Evolutionary conservation across 2,113 vertebrate genomes (phyloP).

Genomic region (Podarcis muralis): DNA sequence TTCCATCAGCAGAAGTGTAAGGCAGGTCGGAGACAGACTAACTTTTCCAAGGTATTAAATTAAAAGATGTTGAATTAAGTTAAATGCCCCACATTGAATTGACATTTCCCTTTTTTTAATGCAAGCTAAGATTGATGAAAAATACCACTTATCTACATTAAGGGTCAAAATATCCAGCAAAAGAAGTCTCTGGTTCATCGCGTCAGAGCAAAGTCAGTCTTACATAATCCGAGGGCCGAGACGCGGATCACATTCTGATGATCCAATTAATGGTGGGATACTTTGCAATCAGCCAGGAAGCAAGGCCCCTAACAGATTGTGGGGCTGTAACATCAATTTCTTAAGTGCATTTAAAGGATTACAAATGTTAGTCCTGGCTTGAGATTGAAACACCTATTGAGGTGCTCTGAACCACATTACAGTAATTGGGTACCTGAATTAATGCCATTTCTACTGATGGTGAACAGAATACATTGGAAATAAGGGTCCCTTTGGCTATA

Average conservation of each 20-base stretch:
- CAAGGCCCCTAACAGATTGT: slow-evolving; percentile 91
- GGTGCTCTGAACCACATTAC: slow-evolving; percentile 87
- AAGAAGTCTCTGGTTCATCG: slow-evolving; percentile 81
- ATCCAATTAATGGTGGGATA: slow-evolving; percentile 96
- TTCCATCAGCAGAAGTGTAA: slow-evolving; percentile 77
- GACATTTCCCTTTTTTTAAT: slow-evolving; percentile 84
- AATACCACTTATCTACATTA: slow-evolving; percentile 99
- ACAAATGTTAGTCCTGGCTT: slow-evolving; percentile 88
- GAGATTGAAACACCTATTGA: slow-evolving; percentile 84
- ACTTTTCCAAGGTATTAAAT: slow-evolving; percentile 85
- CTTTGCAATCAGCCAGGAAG: slow-evolving; percentile 88
- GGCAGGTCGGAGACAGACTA: slow-evolving; percentile 72
- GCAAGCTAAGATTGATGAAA: slow-evolving; percentile 89
- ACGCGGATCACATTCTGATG: slow-evolving; percentile 98
- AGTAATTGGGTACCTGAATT: slow-evolving; percentile 88
- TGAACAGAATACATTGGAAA: slow-evolving; percentile 66
- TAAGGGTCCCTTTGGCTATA: slow-evolving; percentile 65
- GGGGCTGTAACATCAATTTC: slow-evolving; percentile 96
- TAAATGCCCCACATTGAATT: slow-evolving; percentile 80
- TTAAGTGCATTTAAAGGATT: slow-evolving; percentile 99
- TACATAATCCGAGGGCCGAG: slow-evolving; percentile 91
- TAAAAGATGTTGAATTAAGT: slow-evolving; percentile 86
- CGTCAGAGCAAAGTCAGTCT: slow-evolving; percentile 91
- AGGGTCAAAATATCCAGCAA: slow-evolving; percentile 85
- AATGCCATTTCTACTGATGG: slow-evolving; percentile 77